Conservation (phyloP, 2,113 vertebrate genomes). For the Ranitomeya imitator region DNA sequence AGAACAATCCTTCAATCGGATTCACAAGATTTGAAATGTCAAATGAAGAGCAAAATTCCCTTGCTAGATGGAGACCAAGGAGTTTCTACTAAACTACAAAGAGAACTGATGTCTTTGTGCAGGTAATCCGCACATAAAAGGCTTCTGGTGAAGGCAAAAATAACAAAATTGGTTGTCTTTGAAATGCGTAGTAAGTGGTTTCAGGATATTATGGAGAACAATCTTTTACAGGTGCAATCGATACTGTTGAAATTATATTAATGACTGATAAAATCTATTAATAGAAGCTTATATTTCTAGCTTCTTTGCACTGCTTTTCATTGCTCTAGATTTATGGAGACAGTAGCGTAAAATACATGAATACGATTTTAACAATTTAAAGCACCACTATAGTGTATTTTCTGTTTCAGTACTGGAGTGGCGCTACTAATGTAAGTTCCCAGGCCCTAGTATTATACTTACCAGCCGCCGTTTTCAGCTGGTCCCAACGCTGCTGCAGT, state of each 20-base stretch:
- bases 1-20: constrained; percentile 27
- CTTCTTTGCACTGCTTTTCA: background rate
- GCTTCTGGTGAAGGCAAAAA: constrained; percentile 9
- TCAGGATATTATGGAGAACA: constrained; percentile 38
- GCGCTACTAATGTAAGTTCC: too few relatives aligned
- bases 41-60: background rate
- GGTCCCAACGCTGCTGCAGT: too few relatives aligned
- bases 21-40: background rate
- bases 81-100: constrained; percentile 47
- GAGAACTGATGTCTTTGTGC: constrained; percentile 39
- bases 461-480: too few relatives aligned
- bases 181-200: constrained; percentile 33
- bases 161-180: constrained; percentile 25
- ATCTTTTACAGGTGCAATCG: constrained; percentile 33
- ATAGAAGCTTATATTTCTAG: background rate
- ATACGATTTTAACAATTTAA: background rate
- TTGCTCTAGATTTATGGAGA: background rate
- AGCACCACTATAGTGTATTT: too few relatives aligned
- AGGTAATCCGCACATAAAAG: constrained; percentile 44
- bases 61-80: background rate
- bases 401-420: too few relatives aligned
- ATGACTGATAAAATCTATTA: background rate
- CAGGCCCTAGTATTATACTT: too few relatives aligned
- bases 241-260: constrained; percentile 24
- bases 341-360: background rate